Base-by-base conservation (phyloP, 2,797 vertebrate genomes). In the Clarias laeviceps region DNA sequence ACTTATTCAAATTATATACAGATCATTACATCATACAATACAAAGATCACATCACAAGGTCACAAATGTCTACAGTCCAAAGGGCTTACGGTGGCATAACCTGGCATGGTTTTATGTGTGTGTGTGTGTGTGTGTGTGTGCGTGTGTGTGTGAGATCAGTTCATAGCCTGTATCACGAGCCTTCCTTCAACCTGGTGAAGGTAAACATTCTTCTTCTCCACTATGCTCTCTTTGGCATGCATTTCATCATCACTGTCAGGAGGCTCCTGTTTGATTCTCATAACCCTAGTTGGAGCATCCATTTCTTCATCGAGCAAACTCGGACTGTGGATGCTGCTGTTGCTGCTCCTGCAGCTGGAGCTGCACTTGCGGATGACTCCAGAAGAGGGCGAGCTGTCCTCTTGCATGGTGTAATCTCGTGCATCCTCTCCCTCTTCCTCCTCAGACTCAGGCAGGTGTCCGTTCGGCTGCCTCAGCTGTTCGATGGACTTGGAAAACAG, bases 181-280 rank as follows among this genome's bases (percentile, higher is more conserved):
- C 97, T 96, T 91, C 97, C 97, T 95, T 98, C 98, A 96, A 99
- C 97, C 96, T 99, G 97, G 96, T 97, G 97, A 90, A 99, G 95
- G 96, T 97, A 98, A 95, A 96, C 91, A 94, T 94, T 96, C 94
- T 97, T 96, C 95, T 97, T 95, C 87, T 95, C 93, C 94, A 95
- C 96, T 90, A 97, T 93, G 93, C 96, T 95, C 94, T 96, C 95
- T 93, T 94, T 94, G 92, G 93, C 94, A 93, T 97, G 94, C 90
- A 92, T 94, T 93, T 98, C 97, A 72, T 99, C 97, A 88, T 97
- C 97, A 88, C 97, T 99, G 94, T 99, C 97, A 78, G 85, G 92
- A 8, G 97, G 97, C 91, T 99, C 98, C 92, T 98, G 97, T 92
- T 99, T 99, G 93, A 99, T 97, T 92, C 96, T 97, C 89, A 99